These are phyloP conservation scores for Listronotus oregonensis DNA, from an alignment of 1,140 invertebrate genomes.

Conservation along the genomic window DNA sequence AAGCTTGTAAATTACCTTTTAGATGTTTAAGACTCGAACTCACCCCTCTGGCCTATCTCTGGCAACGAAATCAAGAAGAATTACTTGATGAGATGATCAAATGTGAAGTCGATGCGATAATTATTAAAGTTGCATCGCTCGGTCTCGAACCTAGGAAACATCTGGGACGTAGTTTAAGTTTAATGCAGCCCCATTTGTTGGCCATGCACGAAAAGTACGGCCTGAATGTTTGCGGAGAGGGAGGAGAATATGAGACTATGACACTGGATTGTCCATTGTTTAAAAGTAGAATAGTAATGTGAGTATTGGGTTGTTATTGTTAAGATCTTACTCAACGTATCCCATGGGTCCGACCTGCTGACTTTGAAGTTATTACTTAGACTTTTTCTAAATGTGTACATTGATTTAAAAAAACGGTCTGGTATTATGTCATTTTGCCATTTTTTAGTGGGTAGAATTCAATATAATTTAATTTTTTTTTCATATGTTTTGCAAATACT, in stretches of 20 bases:
- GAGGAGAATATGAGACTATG: slow-evolving; percentile 98
- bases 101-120: slow-evolving; percentile 87
- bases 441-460: too few relatives aligned
- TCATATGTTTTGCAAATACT: too few relatives aligned
- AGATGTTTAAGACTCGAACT: slow-evolving; percentile 90
- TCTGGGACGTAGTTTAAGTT: slow-evolving; percentile 83
- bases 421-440: too few relatives aligned
- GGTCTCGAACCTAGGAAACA: slow-evolving; percentile 86
- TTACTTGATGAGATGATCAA: slow-evolving; percentile 97
- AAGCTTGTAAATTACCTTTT: slow-evolving; percentile 7
- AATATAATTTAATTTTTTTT: too few relatives aligned
- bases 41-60: slow-evolving; percentile 88
- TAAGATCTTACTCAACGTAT: too few relatives aligned
- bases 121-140: slow-evolving; percentile 95
- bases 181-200: slow-evolving; percentile 83
- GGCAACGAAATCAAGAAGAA: slow-evolving; percentile 92
- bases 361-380: too few relatives aligned
- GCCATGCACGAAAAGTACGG: slow-evolving; percentile 94
- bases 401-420: too few relatives aligned
- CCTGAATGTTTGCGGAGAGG: slow-evolving; percentile 97
- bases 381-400: too few relatives aligned
- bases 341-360: too few relatives aligned
- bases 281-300: slow-evolving; percentile 87
- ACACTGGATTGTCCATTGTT: slow-evolving; percentile 97
- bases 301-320: too few relatives aligned